Conservation (phyloP, 2,113 vertebrate genomes). For the Addax nasomaculatus region DNA sequence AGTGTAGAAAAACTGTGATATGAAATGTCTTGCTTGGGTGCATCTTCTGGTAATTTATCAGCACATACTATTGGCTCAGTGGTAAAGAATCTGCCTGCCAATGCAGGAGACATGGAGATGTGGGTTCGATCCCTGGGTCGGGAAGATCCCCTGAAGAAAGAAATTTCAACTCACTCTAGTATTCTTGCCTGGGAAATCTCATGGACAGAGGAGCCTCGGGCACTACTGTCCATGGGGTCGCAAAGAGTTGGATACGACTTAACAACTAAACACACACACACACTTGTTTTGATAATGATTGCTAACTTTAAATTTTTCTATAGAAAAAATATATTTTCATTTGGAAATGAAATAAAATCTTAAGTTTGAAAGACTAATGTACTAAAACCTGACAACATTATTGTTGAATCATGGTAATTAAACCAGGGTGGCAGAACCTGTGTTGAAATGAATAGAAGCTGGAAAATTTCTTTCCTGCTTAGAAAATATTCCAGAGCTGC, state of each 20-base stretch:
- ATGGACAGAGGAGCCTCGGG: background rate
- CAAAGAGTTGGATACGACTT: background rate
- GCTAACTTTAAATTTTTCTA: background rate
- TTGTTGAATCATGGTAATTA: background rate
- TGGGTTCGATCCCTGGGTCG: background rate
- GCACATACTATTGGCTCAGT: background rate
- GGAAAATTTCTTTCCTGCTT: background rate
- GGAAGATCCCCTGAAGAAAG: background rate
- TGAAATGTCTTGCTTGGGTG: background rate
- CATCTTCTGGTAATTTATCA: background rate
- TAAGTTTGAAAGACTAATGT: background rate
- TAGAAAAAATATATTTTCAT: background rate
- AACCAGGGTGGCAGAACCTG: background rate
- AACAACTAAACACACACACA: background rate
- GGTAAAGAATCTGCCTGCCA: background rate
- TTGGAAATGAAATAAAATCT: conserved; percentile 9
- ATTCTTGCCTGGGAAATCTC: background rate
- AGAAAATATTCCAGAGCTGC: background rate
- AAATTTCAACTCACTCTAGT: background rate
- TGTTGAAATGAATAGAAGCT: background rate
- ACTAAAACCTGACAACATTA: background rate
- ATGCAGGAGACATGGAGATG: background rate
- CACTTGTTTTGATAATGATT: background rate
- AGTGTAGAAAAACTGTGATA: background rate
- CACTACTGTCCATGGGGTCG: background rate